Evolutionary conservation across 2,113 vertebrate genomes (phyloP), one percentile per base, ranked within the genome.

Genomic region (Tragelaphus scriptus): DNA sequence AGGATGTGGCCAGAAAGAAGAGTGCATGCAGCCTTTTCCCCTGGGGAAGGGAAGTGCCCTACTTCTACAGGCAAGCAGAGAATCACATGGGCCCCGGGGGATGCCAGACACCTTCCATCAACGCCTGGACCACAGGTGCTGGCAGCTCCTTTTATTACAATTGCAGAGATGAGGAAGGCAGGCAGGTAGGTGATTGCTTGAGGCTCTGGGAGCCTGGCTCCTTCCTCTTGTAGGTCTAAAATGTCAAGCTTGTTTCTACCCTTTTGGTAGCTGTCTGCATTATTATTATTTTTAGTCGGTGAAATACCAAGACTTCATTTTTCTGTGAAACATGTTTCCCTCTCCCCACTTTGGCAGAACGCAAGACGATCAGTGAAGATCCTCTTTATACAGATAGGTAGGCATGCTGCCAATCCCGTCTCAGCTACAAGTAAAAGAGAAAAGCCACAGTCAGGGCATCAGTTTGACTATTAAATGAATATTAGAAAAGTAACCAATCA

Each of bases 381-480:
- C 7, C 40, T 91, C n/a, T 86, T 32, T 40, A 56, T 5, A 25
- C 7, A 81, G 28, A 32, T 1, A 30, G 23, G 30, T 8, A n/a
- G 32, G 53, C 6, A 0, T 4, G 23, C 6, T 19, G 88, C 30
- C 96, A 95, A 44, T 16, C 90, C 84, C 90, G 85, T 51, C 58
- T 96, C 97, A 98, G 98, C 98, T 97, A 97, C 53, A 98, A 92
- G 86, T 77, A 95, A 87, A 95, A 87, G 94, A 84, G 94, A 96
- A 94, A 98, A 97, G 63, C 94, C 92, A 86, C 94, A 97, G 92
- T 98, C 61, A 96, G 65, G 25, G 13, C 71, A 61, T 71, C 55
- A 23, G 7, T 23, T 16, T 94, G 88, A 97, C 65, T 95, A 59
- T 59, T 93, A 91, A 53, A 23, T 56, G 36, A 49, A 80, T 15